These are phyloP conservation scores for Thecocarcelia acutangulata DNA, from an alignment of 2,888 invertebrate genomes.

Conservation along the genomic window DNA sequence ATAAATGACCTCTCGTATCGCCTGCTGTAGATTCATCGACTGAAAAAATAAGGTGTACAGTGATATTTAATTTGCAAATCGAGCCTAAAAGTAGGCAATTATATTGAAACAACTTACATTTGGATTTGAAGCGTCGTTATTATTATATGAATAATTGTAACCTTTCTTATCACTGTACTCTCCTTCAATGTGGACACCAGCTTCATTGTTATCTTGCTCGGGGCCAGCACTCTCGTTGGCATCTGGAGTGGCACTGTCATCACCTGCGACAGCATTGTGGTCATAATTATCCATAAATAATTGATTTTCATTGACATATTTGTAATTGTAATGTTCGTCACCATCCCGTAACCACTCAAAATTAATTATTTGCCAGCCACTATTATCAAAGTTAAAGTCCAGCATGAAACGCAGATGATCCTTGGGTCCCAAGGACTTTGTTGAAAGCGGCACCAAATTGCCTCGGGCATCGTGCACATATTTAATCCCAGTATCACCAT, in stretches of 20 bases:
- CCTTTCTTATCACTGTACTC: conserved; percentile 54
- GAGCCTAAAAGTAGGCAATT: neutral
- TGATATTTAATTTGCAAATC: neutral
- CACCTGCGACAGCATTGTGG: neutral
- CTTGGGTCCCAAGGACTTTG: conserved; percentile 72
- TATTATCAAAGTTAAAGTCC: conserved; percentile 77
- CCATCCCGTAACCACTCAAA: conserved; percentile 79
- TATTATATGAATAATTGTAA: conserved; percentile 54
- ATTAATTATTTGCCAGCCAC: conserved; percentile 79
- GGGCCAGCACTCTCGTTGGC: neutral
- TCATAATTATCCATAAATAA: conserved; percentile 72
- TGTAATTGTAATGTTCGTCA: conserved; percentile 74
- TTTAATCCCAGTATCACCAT: conserved; percentile 82
- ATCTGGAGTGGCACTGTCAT: neutral
- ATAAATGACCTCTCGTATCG: conserved; percentile 75
- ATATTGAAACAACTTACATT: conserved; percentile 44
- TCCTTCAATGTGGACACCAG: conserved; percentile 58
- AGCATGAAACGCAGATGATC: conserved; percentile 78
- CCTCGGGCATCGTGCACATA: conserved; percentile 74
- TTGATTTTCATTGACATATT: conserved; percentile 83
- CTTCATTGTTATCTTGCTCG: conserved; percentile 45
- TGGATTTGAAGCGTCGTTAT: conserved; percentile 7
- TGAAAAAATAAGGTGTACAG: conserved; percentile 59
- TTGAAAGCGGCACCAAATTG: conserved; percentile 66
- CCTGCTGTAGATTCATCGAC: conserved; percentile 72